Conservation (phyloP, 2,113 vertebrate genomes). For the Athene noctua region DNA sequence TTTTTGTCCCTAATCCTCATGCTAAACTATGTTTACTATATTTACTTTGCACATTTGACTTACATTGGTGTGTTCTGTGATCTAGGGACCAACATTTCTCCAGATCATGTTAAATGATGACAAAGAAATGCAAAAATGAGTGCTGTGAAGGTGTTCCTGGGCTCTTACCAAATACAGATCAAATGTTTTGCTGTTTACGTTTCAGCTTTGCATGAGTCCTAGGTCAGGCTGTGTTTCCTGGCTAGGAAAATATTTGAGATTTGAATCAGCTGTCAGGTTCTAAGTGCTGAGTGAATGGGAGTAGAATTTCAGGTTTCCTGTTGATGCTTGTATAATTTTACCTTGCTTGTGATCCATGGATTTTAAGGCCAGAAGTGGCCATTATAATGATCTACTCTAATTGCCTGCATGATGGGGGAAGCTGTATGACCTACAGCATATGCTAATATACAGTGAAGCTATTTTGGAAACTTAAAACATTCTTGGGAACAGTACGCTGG, state of each 20-base stretch:
- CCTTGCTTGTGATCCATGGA: background rate
- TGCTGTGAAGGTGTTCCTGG: background rate
- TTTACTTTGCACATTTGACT: slow-evolving; percentile 1
- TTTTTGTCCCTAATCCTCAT: background rate
- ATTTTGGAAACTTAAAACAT: slow-evolving; percentile 6
- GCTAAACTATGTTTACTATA: background rate
- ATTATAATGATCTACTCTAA: background rate
- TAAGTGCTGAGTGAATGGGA: background rate
- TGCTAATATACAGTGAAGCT: background rate
- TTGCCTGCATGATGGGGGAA: background rate
- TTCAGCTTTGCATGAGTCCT: background rate
- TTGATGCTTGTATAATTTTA: background rate
- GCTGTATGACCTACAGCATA: background rate
- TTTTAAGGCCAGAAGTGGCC: slow-evolving; percentile 4
- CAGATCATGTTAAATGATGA: background rate
- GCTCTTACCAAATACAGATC: background rate
- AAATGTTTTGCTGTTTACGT: background rate
- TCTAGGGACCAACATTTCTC: background rate
- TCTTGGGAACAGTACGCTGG: background rate
- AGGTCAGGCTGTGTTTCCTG: background rate
- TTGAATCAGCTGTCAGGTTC: background rate
- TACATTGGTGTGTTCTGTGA: background rate
- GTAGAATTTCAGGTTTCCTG: background rate
- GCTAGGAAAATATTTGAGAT: background rate
- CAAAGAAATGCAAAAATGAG: background rate